These are phyloP conservation scores for Drosophila putrida DNA, from an alignment of 2,888 invertebrate species.

Conservation along the genomic window DNA sequence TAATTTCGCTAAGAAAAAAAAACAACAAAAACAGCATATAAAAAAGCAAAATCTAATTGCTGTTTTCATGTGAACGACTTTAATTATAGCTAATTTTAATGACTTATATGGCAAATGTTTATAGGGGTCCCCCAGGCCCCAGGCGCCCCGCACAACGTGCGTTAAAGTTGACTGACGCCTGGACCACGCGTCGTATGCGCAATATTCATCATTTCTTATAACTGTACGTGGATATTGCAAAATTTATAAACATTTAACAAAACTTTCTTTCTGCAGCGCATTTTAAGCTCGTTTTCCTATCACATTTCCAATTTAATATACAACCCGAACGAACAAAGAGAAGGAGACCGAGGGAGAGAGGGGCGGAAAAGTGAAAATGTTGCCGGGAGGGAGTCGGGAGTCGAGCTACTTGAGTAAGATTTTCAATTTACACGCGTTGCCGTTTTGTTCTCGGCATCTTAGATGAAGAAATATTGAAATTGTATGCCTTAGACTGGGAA, in stretches of 20 bases:
- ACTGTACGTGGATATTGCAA: no score
- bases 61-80: conserved; percentile 63
- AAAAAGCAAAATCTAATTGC: conserved; percentile 58
- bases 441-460: conserved; percentile 18
- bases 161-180: conserved; percentile 1
- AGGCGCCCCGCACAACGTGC: no score
- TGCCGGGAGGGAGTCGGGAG: conserved; percentile 25
- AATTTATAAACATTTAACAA: conserved; percentile 23
- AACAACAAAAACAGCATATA: conserved; percentile 1
- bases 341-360: neutral
- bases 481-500: conserved; percentile 52
- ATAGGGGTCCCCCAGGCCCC: conserved; percentile 11
- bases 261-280: conserved; percentile 38
- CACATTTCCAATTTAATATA: conserved; percentile 70
- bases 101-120: conserved; percentile 56
- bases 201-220: conserved; percentile 40
- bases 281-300: conserved; percentile 32
- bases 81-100: conserved; percentile 75
- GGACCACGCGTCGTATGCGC: conserved; percentile 65
- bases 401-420: conserved; percentile 66
- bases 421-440: conserved; percentile 67
- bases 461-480: conserved; percentile 78
- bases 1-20: conserved; percentile 45
- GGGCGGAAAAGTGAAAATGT: conserved; percentile 10
- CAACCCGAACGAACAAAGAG: conserved; percentile 20